Evolutionary conservation across 2,888 invertebrate species (phyloP).

Genomic region (Tipula confusa): DNA sequence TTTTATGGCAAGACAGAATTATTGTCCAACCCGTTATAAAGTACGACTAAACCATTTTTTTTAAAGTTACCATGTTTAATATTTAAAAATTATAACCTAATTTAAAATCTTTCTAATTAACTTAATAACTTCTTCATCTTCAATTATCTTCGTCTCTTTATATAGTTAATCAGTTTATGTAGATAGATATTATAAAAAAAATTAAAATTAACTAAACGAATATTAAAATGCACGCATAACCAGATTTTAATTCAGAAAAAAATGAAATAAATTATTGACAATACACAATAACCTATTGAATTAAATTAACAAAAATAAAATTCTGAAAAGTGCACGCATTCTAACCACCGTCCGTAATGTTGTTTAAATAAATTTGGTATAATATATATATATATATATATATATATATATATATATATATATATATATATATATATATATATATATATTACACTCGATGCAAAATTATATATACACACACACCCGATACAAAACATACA

Average conservation of each 20-base stretch:
- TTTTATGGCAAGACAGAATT: no score
- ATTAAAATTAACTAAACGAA: neutral
- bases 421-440: no score
- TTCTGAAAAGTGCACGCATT: neutral
- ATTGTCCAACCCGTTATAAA: no score
- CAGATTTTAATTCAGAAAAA: neutral
- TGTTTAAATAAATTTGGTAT: neutral
- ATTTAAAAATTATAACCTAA: no score
- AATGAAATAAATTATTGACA: neutral
- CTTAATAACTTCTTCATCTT: no score
- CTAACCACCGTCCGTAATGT: neutral
- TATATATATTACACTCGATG: no score
- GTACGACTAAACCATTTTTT: no score
- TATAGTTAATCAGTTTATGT: neutral
- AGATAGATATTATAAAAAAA: neutral
- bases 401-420: no score
- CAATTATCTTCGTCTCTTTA: neutral
- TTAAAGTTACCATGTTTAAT: no score
- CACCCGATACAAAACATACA: neutral
- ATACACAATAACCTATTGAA: neutral
- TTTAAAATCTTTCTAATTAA: no score
- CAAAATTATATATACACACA: neutral
- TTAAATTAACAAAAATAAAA: neutral
- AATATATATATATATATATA: no score
- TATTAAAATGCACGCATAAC: neutral